phyloP scores from a whole-genome alignment of 2,113 vertebrate genomes.

The Trachemys scripta region DNA sequence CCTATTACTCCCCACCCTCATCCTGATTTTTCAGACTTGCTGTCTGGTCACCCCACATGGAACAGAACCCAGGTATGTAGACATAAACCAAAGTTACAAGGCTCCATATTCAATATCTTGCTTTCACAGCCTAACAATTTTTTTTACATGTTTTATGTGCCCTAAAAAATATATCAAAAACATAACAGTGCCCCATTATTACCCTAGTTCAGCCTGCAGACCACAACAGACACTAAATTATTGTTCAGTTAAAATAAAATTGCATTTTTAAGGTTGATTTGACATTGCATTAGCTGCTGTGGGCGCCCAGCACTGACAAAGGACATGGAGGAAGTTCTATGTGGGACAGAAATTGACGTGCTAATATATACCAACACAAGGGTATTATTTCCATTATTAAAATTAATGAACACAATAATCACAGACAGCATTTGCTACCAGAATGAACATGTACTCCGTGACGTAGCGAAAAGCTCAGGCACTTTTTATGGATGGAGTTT shows the following conservation, averaged over 20 bases:
- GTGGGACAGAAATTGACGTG: conserved; percentile 22
- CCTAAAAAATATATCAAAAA: not conserved
- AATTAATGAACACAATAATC: conserved; percentile 54
- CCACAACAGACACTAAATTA: not conserved
- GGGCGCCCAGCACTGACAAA: not conserved
- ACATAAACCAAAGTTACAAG: not conserved
- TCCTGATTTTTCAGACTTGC: no score
- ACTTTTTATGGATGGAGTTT: conserved; percentile 15
- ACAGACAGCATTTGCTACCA: not conserved
- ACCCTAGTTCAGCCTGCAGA: not conserved
- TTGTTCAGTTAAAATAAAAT: not conserved
- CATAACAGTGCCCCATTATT: not conserved
- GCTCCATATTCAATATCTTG: not conserved
- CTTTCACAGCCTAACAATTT: not conserved
- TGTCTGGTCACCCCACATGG: not conserved
- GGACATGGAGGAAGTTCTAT: rapidly evolving
- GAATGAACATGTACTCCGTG: not conserved
- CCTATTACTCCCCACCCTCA: no score
- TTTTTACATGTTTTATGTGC: not conserved
- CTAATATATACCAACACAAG: conserved; percentile 13
- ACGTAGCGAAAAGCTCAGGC: conserved; percentile 12
- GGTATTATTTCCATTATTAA: conserved; percentile 20
- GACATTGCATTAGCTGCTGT: not conserved
- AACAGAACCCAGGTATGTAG: not conserved
- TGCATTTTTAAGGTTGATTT: conserved; percentile 2